A percentile compares a stretch with the other conserved stretches of the same genome.
Evolutionary conservation across 2,888 invertebrate genomes (phyloP).

Genomic region (Campoplex capitator): DNA sequence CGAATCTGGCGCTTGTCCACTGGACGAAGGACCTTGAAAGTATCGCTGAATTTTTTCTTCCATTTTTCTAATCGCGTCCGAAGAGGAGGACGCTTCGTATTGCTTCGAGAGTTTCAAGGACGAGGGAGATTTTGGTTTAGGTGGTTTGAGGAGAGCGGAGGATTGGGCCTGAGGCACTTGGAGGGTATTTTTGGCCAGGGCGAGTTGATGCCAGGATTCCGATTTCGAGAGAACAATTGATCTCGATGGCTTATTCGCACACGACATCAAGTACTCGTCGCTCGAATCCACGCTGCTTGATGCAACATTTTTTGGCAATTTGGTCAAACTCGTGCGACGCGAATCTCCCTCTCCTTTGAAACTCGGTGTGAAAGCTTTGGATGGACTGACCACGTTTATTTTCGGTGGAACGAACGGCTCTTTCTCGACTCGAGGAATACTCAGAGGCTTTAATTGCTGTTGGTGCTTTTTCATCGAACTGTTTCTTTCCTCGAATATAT

Average conservation of each 20-base stretch:
- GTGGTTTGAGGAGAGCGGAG: constrained; percentile 82
- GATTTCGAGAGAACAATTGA: constrained; percentile 87
- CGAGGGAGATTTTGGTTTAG: constrained; percentile 91
- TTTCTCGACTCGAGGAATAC: constrained; percentile 67
- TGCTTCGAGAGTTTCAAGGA: constrained; percentile 91
- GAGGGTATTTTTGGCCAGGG: constrained; percentile 79
- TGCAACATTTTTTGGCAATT: constrained; percentile 29
- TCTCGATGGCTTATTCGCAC: constrained; percentile 79
- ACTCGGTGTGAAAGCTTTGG: constrained; percentile 64
- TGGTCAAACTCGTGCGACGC: not conserved
- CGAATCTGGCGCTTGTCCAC: constrained; percentile 54
- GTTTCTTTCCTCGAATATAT: constrained; percentile 76
- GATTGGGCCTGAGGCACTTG: constrained; percentile 80
- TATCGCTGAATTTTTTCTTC: constrained; percentile 82
- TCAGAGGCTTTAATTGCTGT: constrained; percentile 74
- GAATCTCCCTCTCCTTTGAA: constrained; percentile 50
- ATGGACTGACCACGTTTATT: constrained; percentile 73
- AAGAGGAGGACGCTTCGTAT: constrained; percentile 88
- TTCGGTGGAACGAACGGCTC: constrained; percentile 70
- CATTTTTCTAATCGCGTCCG: constrained; percentile 81
- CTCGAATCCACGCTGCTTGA: constrained; percentile 79
- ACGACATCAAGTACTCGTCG: constrained; percentile 82
- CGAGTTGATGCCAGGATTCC: constrained; percentile 93
- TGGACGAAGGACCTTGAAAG: constrained; percentile 77
- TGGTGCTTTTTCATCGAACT: constrained; percentile 65